Conservation (phyloP, 2,113 vertebrate species). For the Corythaeola cristata region DNA sequence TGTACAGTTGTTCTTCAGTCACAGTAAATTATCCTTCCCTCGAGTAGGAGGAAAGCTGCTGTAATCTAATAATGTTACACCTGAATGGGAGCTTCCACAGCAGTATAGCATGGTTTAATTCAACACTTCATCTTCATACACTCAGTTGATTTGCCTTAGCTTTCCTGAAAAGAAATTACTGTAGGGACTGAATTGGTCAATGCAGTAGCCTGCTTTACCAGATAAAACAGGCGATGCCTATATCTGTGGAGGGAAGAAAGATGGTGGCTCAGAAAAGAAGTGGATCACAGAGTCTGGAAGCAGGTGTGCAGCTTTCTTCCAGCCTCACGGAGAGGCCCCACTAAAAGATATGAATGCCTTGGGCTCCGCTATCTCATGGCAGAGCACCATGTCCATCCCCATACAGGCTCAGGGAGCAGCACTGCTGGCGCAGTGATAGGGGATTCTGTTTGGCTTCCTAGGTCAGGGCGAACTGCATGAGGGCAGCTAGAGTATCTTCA, state of each 20-base stretch:
- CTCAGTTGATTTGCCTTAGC: neutral
- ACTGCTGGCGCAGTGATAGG: neutral
- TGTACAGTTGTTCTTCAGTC: neutral
- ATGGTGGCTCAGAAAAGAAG: neutral
- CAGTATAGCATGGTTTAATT: neutral
- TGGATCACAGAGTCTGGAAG: neutral
- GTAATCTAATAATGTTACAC: neutral
- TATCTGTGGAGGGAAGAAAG: neutral
- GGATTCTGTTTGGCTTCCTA: neutral
- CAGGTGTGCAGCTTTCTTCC: neutral
- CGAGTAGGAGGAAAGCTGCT: neutral
- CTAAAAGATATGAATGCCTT: neutral
- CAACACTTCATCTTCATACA: neutral
- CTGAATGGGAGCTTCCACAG: neutral
- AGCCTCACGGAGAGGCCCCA: neutral
- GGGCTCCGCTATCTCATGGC: neutral
- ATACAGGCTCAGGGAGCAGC: neutral
- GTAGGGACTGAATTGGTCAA: neutral
- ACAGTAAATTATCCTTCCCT: neutral
- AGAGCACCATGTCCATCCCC: fast-evolving
- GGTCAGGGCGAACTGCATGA: slow-evolving; percentile 31
- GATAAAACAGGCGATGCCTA: neutral
- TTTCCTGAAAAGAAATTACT: neutral
- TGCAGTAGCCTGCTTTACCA: neutral
- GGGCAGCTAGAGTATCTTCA: neutral